Percentiles rank a stretch among this genome's conserved stretches.
Evolutionary conservation across 2,888 invertebrate genomes (phyloP).

Genomic region (Reticulitermes lucifugus): DNA sequence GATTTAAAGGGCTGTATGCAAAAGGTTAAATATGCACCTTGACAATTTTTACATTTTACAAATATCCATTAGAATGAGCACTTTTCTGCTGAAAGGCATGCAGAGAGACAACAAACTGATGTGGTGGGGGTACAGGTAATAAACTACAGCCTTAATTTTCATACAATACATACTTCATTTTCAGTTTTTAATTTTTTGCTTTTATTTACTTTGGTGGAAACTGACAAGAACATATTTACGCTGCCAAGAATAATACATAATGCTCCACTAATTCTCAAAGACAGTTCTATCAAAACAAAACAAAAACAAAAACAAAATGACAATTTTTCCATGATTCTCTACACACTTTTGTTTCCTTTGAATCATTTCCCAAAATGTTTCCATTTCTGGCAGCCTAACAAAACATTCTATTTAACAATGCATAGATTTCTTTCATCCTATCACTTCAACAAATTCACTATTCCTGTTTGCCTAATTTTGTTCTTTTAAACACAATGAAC

Average conservation of each 20-base stretch:
- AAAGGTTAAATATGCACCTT: too few species aligned
- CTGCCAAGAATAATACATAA: constrained; percentile 31
- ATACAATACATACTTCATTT: constrained; percentile 17
- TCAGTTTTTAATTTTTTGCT: not conserved
- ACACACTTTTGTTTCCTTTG: not conserved
- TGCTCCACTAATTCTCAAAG: not conserved
- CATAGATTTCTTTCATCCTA: constrained; percentile 7
- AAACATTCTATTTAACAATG: constrained; percentile 7
- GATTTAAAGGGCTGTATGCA: too few species aligned
- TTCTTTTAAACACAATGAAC: constrained; percentile 5
- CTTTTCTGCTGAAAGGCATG: too few species aligned
- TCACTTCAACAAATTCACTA: constrained; percentile 19
- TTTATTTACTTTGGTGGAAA: constrained; percentile 39
- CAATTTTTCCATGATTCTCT: not conserved
- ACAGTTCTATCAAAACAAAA: constrained; percentile 14
- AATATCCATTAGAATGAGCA: too few species aligned
- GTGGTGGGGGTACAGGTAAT: too few species aligned
- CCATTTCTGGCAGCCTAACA: constrained; percentile 2
- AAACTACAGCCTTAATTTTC: not conserved
- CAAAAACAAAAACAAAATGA: not conserved
- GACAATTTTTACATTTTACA: too few species aligned
- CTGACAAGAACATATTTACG: constrained; percentile 30
- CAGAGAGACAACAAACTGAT: too few species aligned
- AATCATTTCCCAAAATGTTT: not conserved
- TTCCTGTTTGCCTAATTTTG: not conserved